Evolutionary conservation across 2,113 vertebrate species (phyloP).

Genomic region (Seriola rivoliana): DNA sequence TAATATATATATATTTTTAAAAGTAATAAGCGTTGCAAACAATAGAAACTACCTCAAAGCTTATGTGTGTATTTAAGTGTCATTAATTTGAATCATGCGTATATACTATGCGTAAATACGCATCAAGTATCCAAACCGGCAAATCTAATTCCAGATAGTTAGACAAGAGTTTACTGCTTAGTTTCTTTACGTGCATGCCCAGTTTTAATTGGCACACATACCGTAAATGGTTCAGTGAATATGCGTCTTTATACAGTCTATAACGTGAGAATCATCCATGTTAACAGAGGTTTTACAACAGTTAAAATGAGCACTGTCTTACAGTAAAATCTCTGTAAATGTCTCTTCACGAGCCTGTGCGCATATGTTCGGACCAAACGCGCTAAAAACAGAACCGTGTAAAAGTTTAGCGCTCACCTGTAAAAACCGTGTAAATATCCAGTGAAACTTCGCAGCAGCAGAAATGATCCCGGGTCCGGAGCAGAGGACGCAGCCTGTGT

Average conservation of each 20-base stretch:
- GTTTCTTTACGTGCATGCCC: no score
- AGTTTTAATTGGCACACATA: not conserved
- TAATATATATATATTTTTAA: not conserved
- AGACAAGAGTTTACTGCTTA: not conserved
- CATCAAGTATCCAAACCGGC: not conserved
- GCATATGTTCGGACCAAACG: no score
- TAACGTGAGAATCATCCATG: no score
- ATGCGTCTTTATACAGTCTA: no score
- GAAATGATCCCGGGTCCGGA: constrained; percentile 17
- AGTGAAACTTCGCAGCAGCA: not conserved
- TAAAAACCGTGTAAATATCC: constrained; percentile 33
- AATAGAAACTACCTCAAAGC: not conserved
- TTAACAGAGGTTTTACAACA: no score
- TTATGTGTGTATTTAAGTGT: not conserved
- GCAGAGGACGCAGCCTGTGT: constrained; percentile 11
- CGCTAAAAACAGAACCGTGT: not conserved
- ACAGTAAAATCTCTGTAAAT: not conserved
- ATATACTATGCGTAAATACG: not conserved
- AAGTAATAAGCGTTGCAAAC: not conserved
- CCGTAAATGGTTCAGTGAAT: not conserved
- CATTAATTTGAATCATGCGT: no score
- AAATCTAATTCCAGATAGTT: not conserved
- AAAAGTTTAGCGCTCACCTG: constrained; percentile 43
- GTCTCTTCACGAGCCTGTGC: not conserved
- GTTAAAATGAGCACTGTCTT: not conserved